Conservation (phyloP, 2,888 invertebrate species). For the Adela reaumurella region DNA sequence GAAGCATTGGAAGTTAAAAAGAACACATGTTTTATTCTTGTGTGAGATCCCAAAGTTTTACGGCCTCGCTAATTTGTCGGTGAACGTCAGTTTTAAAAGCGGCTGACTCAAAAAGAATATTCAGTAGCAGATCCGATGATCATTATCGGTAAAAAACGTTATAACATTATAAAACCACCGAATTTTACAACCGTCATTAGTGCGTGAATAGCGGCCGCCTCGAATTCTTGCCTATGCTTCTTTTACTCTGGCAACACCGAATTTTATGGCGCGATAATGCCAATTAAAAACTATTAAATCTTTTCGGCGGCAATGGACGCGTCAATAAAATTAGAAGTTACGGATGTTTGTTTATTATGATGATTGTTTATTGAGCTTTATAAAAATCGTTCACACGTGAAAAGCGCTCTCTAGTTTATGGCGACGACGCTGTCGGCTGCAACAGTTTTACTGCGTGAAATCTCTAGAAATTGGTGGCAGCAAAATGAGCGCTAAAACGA, state of each 20-base stretch:
- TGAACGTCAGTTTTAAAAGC: constrained; percentile 37
- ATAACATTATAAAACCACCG: neutral
- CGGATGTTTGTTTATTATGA: constrained; percentile 50
- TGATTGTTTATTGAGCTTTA: constrained; percentile 27
- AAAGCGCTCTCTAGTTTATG: neutral
- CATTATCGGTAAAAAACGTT: constrained; percentile 20
- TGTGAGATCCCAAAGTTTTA: constrained; percentile 44
- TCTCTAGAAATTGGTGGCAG: neutral
- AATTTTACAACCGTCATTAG: neutral
- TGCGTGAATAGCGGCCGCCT: neutral
- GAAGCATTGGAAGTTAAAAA: constrained; percentile 22
- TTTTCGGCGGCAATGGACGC: constrained; percentile 34
- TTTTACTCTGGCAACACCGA: constrained; percentile 15
- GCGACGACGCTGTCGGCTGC: neutral
- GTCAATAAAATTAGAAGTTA: constrained; percentile 31
- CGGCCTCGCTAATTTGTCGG: constrained; percentile 54
- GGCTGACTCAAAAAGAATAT: constrained; percentile 39
- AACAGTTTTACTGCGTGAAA: neutral
- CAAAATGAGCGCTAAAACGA: constrained; percentile 12
- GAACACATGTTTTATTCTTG: constrained; percentile 44
- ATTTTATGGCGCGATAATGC: constrained; percentile 45
- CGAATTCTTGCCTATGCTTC: neutral
- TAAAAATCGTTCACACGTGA: neutral
- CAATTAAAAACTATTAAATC: constrained; percentile 55
- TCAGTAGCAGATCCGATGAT: constrained; percentile 53